Evolutionary conservation across 2,113 vertebrate genomes (phyloP).

Genomic region (Psammodynastes pulverulentus): DNA sequence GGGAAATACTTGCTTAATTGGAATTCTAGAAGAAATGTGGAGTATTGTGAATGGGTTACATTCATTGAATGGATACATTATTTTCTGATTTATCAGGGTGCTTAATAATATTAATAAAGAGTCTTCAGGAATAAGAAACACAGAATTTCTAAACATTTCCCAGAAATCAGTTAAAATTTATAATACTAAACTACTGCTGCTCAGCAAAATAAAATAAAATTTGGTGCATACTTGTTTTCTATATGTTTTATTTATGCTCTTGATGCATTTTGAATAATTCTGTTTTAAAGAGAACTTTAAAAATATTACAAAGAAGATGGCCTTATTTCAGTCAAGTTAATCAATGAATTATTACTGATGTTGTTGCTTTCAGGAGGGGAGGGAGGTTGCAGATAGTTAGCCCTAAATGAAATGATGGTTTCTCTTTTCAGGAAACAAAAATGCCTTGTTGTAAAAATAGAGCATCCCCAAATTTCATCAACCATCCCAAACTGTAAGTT

Average conservation of each 20-base stretch:
- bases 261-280: background rate
- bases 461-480: background rate
- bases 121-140: background rate
- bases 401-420: background rate
- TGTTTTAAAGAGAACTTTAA: background rate
- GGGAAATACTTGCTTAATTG: too few relatives aligned
- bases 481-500: background rate
- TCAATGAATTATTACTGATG: background rate
- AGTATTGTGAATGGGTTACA: background rate
- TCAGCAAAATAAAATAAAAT: background rate
- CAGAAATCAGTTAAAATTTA: background rate
- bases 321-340: background rate
- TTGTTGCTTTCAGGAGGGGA: background rate
- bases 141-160: background rate
- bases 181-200: background rate
- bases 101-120: background rate
- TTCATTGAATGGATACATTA: background rate
- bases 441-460: background rate
- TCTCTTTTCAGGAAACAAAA: background rate
- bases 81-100: background rate
- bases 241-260: background rate
- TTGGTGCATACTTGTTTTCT: background rate
- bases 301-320: background rate
- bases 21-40: too few relatives aligned
- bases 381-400: too few relatives aligned